Evolutionary conservation across 2,113 vertebrate genomes (phyloP).

Genomic region (Plestiodon gilberti): DNA sequence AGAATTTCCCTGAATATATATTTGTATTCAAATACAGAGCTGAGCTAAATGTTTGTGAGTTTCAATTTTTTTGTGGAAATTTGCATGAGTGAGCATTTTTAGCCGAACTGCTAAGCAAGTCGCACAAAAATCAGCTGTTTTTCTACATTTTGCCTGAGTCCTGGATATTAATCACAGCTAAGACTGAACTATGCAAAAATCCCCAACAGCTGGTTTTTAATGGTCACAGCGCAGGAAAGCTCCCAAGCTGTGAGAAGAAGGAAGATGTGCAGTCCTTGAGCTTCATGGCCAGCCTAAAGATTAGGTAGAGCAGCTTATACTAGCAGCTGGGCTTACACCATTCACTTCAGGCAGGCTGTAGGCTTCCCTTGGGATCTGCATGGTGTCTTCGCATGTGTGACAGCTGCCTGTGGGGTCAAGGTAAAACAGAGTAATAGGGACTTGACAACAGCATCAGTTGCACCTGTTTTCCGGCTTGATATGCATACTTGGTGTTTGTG

Average conservation of each 20-base stretch:
- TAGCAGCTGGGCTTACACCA: no score
- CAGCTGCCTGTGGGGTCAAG: no score
- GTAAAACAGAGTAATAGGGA: no score
- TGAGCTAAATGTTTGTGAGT: not conserved
- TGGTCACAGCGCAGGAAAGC: not conserved
- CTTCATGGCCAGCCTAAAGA: not conserved
- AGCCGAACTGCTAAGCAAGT: not conserved
- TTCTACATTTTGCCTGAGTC: not conserved
- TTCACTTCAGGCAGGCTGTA: no score
- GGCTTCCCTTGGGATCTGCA: no score
- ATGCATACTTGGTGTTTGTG: no score
- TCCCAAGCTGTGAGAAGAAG: not conserved
- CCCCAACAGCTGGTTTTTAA: not conserved
- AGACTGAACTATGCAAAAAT: not conserved
- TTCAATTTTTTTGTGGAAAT: constrained; percentile 39
- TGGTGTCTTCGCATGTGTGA: no score
- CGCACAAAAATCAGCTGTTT: not conserved
- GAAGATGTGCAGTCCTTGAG: not conserved
- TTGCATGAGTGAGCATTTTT: not conserved
- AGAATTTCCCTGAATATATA: constrained; percentile 16
- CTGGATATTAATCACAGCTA: no score
- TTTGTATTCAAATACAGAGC: constrained; percentile 8
- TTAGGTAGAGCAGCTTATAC: not conserved
- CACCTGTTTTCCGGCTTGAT: no score
- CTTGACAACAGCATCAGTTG: no score